A percentile compares a stretch with the other conserved stretches of the same genome.
Evolutionary conservation across 2,888 invertebrate genomes (phyloP).

Genomic region (Apamea anceps): DNA sequence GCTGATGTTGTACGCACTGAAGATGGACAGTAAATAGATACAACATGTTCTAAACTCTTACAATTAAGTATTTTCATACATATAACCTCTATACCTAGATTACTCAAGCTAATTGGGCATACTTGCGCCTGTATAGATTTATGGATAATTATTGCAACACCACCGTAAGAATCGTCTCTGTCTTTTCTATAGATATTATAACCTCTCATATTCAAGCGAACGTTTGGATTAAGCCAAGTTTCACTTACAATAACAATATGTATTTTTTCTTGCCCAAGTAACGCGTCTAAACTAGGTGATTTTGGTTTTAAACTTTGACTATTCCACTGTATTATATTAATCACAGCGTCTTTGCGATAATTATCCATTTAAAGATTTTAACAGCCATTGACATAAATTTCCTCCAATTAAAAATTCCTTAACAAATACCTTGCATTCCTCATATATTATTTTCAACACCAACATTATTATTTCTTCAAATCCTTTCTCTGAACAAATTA

Average conservation of each 20-base stretch:
- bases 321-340: constrained; percentile 1
- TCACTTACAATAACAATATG: constrained; percentile 10
- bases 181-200: constrained; percentile 9
- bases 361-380: constrained; percentile 5
- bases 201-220: neutral
- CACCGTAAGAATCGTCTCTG: neutral
- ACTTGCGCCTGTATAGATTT: neutral
- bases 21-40: no score
- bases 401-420: neutral
- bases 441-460: neutral
- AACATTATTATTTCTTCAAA: neutral
- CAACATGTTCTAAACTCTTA: constrained; percentile 5
- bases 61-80: constrained; percentile 13
- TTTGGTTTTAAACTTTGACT: constrained; percentile 3
- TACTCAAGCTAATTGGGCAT: neutral
- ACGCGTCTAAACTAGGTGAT: neutral
- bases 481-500: neutral
- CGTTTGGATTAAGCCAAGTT: constrained; percentile 4
- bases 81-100: neutral
- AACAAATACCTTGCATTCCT: constrained; percentile 10
- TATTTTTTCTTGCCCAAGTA: constrained; percentile 14
- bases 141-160: constrained; percentile 10
- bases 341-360: neutral
- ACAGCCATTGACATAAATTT: constrained; percentile 1
- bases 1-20: no score